Conservation (phyloP, 1,140 invertebrate species). For the Scaptodrosophila lebanonensis region DNA sequence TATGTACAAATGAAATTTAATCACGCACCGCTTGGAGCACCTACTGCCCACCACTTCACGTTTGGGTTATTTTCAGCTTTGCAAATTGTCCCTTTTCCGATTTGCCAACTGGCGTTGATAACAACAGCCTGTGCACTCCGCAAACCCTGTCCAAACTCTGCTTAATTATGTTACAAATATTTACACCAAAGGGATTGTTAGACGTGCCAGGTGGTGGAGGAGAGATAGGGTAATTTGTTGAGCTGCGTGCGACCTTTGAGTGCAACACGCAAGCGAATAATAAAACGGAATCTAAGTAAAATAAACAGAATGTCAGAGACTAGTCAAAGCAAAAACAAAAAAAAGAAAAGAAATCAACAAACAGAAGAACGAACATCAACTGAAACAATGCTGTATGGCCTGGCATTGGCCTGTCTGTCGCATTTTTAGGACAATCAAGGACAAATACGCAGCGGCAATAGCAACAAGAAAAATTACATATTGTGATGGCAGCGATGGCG, state of each 20-base stretch:
- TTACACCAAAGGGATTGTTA: constrained; percentile 43
- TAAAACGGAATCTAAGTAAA: constrained; percentile 41
- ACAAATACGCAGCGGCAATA: constrained; percentile 44
- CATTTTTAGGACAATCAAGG: constrained; percentile 55
- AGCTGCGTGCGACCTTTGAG: constrained; percentile 24
- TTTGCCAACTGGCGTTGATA: constrained; percentile 46
- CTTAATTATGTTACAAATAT: constrained; percentile 75
- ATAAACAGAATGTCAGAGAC: constrained; percentile 35
- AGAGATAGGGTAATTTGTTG: too few species aligned
- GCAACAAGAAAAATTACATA: constrained; percentile 5
- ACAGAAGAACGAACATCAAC: constrained; percentile 51
- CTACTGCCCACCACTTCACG: constrained; percentile 42
- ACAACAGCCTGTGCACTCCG: too few species aligned
- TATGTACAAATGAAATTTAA: constrained; percentile 72
- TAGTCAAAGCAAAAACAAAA: constrained; percentile 14
- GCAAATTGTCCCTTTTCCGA: constrained; percentile 46
- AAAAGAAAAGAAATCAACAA: constrained; percentile 13
- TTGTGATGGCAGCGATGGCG: background rate
- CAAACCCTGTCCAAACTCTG: constrained; percentile 37
- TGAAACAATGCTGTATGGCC: constrained; percentile 30
- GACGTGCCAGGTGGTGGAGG: too few species aligned
- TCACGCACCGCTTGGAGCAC: constrained; percentile 51
- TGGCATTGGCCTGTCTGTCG: background rate
- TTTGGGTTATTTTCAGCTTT: constrained; percentile 68
- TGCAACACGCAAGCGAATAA: constrained; percentile 49